Conservation (phyloP, 2,888 invertebrate genomes). For the Cephus nigrinus region DNA sequence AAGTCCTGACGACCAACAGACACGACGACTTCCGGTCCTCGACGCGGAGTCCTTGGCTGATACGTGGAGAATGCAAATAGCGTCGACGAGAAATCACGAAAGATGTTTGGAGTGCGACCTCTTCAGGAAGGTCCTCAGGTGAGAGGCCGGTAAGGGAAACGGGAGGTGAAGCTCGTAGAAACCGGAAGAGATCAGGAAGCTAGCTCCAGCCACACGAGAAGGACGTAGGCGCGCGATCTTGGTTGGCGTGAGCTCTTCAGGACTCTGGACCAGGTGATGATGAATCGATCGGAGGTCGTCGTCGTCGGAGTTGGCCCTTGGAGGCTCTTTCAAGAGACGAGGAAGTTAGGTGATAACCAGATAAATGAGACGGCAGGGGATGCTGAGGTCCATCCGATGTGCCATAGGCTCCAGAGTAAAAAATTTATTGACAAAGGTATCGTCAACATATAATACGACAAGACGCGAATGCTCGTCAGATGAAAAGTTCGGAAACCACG, state of each 20-base stretch:
- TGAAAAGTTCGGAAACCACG: neutral
- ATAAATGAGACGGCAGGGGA: conserved; percentile 27
- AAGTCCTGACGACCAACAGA: neutral
- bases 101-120: conserved; percentile 42
- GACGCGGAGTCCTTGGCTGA: conserved; percentile 13
- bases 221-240: neutral
- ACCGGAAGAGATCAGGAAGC: neutral
- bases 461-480: neutral
- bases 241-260: neutral
- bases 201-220: neutral
- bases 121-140: conserved; percentile 48
- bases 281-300: neutral
- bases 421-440: too few species aligned
- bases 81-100: conserved; percentile 27
- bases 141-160: conserved; percentile 23
- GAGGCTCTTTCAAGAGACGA: neutral
- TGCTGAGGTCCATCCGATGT: conserved; percentile 45
- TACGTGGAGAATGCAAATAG: conserved; percentile 35
- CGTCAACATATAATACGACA: too few species aligned
- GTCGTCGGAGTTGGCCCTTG: neutral
- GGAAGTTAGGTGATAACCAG: neutral
- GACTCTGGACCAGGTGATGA: neutral
- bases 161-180: neutral
- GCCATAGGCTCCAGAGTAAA: neutral
- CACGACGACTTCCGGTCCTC: neutral